Conservation (phyloP, 2,113 vertebrate species). For the Furnarius figulus region DNA sequence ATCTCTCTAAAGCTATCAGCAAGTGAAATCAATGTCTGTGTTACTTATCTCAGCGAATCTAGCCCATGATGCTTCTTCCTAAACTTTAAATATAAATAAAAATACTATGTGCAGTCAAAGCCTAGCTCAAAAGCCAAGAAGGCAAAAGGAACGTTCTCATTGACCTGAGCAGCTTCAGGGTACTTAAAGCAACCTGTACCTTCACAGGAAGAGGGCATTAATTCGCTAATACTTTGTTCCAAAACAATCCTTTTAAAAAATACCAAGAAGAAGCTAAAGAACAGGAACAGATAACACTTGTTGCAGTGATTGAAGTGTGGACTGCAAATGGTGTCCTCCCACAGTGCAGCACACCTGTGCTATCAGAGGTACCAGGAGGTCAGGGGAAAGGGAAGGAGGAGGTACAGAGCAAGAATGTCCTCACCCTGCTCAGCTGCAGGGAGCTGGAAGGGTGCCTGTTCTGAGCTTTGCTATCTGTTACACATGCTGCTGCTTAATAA, state of each 20-base stretch:
- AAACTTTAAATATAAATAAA: not conserved
- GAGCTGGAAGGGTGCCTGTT: not conserved
- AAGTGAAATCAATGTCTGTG: not conserved
- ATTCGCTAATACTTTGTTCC: not conserved
- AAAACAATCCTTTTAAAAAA: not conserved
- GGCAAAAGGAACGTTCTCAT: not conserved
- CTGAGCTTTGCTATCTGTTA: not conserved
- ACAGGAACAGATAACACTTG: not conserved
- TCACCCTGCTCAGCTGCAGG: not conserved
- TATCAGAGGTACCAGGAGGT: not conserved
- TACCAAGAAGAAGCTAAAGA: not conserved
- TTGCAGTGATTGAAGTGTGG: not conserved
- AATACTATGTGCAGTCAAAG: not conserved
- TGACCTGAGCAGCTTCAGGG: not conserved
- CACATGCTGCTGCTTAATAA: conserved; percentile 14
- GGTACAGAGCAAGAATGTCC: not conserved
- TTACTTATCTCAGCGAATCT: not conserved
- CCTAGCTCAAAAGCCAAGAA: not conserved
- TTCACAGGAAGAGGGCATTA: not conserved
- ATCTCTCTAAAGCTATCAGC: not conserved
- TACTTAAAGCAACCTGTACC: not conserved
- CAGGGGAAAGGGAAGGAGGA: not conserved
- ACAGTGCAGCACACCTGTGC: not conserved
- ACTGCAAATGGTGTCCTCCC: not conserved
- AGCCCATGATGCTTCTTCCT: not conserved